These are phyloP conservation scores for Archocentrus centrarchus DNA, from an alignment of 2,113 vertebrate species.

Conservation along the genomic window DNA sequence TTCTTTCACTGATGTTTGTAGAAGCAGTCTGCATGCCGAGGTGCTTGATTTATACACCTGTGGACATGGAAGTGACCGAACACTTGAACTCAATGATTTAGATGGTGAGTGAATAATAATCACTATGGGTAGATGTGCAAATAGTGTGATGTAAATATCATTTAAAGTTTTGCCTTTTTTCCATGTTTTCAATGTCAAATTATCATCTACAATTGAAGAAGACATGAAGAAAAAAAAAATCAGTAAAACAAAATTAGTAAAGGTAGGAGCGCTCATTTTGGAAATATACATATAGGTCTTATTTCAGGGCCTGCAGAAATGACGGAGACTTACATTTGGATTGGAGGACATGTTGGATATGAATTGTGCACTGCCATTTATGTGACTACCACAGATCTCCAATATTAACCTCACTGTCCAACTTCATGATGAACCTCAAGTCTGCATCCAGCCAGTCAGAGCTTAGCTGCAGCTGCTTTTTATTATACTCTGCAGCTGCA, in stretches of 20 bases:
- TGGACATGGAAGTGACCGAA: too few relatives aligned
- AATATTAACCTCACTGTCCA: not conserved
- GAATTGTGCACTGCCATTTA: not conserved
- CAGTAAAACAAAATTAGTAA: not conserved
- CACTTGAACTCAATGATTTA: too few relatives aligned
- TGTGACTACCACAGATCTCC: not conserved
- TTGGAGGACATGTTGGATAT: too few relatives aligned
- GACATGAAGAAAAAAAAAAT: not conserved
- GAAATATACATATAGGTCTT: too few relatives aligned
- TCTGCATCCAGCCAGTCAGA: not conserved
- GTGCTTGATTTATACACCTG: too few relatives aligned
- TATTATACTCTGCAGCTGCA: not conserved
- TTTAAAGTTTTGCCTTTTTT: not conserved
- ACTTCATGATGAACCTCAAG: not conserved
- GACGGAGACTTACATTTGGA: not conserved
- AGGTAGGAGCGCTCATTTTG: too few relatives aligned
- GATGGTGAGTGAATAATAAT: too few relatives aligned
- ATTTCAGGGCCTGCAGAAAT: not conserved
- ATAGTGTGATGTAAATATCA: too few relatives aligned
- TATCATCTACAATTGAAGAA: not conserved
- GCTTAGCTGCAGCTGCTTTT: not conserved
- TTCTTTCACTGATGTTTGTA: too few relatives aligned
- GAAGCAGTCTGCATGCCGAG: too few relatives aligned
- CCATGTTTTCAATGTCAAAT: too few relatives aligned
- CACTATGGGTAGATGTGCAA: not conserved